Evolutionary conservation across 2,888 invertebrate species (phyloP).

Genomic region (Chaitophorus viminalis): DNA sequence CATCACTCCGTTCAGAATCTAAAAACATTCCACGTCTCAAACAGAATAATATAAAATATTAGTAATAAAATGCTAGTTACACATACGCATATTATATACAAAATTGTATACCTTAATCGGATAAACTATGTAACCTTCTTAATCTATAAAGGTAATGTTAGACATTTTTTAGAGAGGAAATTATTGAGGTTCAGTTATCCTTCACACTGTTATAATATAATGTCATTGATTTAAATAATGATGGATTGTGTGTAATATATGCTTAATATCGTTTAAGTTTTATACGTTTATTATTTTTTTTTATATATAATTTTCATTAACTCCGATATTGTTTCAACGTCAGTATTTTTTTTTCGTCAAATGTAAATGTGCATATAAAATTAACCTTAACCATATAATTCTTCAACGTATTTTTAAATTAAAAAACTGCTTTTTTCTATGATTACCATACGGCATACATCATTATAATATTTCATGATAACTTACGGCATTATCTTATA

Average conservation of each 20-base stretch:
- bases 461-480: no score
- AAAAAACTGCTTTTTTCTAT: no score
- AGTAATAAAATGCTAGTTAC: background rate
- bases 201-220: slow-evolving; percentile 22
- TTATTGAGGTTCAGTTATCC: slow-evolving; percentile 20
- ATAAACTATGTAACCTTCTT: slow-evolving; percentile 40
- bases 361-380: no score
- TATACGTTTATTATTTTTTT: background rate
- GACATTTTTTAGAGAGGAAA: slow-evolving; percentile 39
- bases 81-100: background rate
- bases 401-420: no score
- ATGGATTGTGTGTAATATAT: background rate
- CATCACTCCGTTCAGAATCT: no score
- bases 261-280: no score
- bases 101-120: slow-evolving; percentile 12
- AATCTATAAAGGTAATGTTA: slow-evolving; percentile 7
- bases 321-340: background rate
- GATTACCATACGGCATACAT: no score
- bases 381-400: no score
- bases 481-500: no score
- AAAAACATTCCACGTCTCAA: no score
- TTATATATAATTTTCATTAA: background rate
- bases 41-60: no score
- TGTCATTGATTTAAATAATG: slow-evolving; percentile 39
- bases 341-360: background rate